Percentiles rank a stretch among this genome's conserved stretches.
Conservation (phyloP, 2,797 vertebrate species). For the Enteromius treurensis region DNA sequence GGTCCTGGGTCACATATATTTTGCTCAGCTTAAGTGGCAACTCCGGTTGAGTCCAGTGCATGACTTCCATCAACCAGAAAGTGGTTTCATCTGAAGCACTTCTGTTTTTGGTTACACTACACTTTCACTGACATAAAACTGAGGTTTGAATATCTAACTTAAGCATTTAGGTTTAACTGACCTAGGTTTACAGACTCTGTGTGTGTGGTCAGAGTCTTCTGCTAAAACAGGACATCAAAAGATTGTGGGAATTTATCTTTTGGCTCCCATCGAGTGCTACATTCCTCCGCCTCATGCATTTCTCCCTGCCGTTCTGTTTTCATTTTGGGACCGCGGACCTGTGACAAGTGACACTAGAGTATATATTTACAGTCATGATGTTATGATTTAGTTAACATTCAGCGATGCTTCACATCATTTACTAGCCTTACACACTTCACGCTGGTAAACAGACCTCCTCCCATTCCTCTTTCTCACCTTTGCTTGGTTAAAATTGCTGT, state of each 20-base stretch:
- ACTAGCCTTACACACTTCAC: background rate
- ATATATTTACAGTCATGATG: slow-evolving; percentile 37
- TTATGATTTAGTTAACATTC: slow-evolving; percentile 27
- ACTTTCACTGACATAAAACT: background rate
- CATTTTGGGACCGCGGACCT: slow-evolving; percentile 12
- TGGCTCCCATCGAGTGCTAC: background rate
- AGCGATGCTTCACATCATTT: background rate
- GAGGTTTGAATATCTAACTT: background rate
- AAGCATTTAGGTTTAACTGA: background rate
- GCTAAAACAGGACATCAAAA: slow-evolving; percentile 40
- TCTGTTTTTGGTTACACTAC: background rate
- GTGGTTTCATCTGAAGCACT: background rate
- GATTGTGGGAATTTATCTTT: slow-evolving; percentile 13
- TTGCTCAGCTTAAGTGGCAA: background rate
- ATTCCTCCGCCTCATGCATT: slow-evolving; percentile 26
- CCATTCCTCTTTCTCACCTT: background rate
- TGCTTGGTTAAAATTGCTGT: background rate
- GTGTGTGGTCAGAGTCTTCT: slow-evolving; percentile 22
- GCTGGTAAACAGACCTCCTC: background rate
- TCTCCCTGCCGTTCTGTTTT: slow-evolving; percentile 17
- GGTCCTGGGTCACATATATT: background rate
- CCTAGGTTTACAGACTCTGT: background rate
- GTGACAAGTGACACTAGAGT: slow-evolving; percentile 23
- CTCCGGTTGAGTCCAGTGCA: background rate
- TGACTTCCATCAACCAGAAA: background rate